Evolutionary conservation across 2,888 invertebrate genomes (phyloP).

Genomic region (Omphaloscelis lunosa): DNA sequence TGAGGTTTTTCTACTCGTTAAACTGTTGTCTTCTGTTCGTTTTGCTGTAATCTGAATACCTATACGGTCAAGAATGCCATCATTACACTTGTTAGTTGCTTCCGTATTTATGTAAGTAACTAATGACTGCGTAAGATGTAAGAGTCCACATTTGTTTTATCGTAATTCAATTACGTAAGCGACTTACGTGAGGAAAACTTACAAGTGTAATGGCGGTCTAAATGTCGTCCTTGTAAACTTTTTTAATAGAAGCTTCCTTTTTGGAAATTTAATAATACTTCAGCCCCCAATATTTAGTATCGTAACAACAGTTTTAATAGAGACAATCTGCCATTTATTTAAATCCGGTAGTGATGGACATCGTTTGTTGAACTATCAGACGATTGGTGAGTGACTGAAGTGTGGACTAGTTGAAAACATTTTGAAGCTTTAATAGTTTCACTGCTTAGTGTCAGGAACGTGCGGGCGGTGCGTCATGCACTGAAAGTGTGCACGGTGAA

Average conservation of each 20-base stretch:
- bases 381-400: not conserved
- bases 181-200: no score
- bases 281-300: constrained; percentile 4
- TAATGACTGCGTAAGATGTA: no score
- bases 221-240: not conserved
- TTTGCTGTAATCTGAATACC: not conserved
- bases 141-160: no score
- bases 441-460: not conserved
- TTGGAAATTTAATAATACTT: not conserved
- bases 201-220: no score
- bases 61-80: not conserved
- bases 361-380: not conserved
- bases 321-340: not conserved
- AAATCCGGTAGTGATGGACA: not conserved
- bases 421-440: constrained; percentile 1
- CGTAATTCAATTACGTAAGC: no score
- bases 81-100: not conserved
- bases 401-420: constrained; percentile 7
- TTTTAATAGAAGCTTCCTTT: not conserved
- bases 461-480: not conserved
- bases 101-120: no score
- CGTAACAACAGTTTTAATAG: no score
- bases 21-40: constrained; percentile 3
- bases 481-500: not conserved
- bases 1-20: not conserved